Percentiles rank a stretch among this genome's conserved stretches.
These are phyloP conservation scores for Limulus polyphemus DNA, from an alignment of 2,888 invertebrate genomes.

Conservation along the genomic window DNA sequence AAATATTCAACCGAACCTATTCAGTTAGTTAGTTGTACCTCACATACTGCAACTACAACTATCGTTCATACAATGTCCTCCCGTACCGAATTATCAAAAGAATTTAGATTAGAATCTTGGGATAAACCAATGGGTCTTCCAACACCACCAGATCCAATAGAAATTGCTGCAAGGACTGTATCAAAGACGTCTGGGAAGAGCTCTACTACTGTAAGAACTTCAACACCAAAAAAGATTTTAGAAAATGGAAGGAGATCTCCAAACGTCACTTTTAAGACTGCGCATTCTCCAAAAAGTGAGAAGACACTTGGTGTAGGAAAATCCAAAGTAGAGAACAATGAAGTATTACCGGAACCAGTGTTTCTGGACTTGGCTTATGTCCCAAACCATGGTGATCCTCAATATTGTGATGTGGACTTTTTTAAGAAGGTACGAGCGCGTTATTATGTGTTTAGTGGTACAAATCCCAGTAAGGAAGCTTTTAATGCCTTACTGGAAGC, in stretches of 20 bases:
- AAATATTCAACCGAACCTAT: too few species aligned
- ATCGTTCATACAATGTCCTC: too few species aligned
- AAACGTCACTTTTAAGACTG: too few species aligned
- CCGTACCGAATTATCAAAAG: conserved; percentile 1
- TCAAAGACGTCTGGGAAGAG: too few species aligned
- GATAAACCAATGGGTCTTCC: conserved; percentile 83
- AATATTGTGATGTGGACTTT: conserved; percentile 84
- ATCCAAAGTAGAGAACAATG: not conserved
- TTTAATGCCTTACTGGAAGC: conserved; percentile 88
- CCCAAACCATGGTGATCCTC: conserved; percentile 87
- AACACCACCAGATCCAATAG: conserved; percentile 40
- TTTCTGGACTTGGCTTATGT: conserved; percentile 93
- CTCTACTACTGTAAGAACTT: too few species aligned
- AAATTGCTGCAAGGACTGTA: not conserved
- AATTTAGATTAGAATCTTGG: conserved; percentile 53
- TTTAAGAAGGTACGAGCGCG: conserved; percentile 84
- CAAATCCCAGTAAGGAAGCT: conserved; percentile 83
- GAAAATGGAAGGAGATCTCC: too few species aligned
- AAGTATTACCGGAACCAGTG: conserved; percentile 26
- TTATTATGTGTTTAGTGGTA: conserved; percentile 91
- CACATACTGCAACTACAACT: too few species aligned
- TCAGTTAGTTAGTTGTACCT: too few species aligned
- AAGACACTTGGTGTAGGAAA: too few species aligned
- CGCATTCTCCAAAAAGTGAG: too few species aligned
- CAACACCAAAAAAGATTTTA: too few species aligned